These are phyloP conservation scores for Varanus komodoensis DNA, from an alignment of 2,113 vertebrate genomes.

Conservation along the genomic window DNA sequence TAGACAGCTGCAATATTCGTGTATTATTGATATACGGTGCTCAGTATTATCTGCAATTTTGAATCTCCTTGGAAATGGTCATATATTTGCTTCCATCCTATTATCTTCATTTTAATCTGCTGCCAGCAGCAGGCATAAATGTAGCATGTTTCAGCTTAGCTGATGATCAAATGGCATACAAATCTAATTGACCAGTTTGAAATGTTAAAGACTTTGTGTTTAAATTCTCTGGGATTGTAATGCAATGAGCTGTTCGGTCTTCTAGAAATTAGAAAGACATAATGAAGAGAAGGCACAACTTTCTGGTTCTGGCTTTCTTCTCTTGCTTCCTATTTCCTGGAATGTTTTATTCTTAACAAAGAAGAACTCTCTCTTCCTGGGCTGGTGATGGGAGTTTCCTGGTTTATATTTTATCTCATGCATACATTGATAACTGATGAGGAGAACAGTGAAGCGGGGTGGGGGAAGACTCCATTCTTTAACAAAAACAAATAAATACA, in stretches of 20 bases:
- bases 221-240: background rate
- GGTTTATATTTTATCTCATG: background rate
- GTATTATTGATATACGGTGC: background rate
- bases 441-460: background rate
- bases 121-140: slow-evolving; percentile 18
- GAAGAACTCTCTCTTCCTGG: background rate
- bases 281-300: background rate
- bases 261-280: background rate
- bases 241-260: background rate
- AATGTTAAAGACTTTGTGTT: background rate
- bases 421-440: background rate
- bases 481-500: background rate
- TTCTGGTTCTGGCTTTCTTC: background rate
- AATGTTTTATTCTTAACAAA: background rate
- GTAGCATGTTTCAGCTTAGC: background rate
- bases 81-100: background rate
- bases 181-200: slow-evolving; percentile 7
- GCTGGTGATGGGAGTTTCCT: background rate
- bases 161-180: background rate
- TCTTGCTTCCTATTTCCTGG: background rate
- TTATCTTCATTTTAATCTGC: slow-evolving; percentile 28
- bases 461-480: background rate
- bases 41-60: background rate
- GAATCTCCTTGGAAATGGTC: background rate
- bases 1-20: background rate